Percentiles rank a stretch among this genome's conserved stretches.
Evolutionary conservation across 2,113 vertebrate species (phyloP).

Genomic region (Ctenomys sociabilis): DNA sequence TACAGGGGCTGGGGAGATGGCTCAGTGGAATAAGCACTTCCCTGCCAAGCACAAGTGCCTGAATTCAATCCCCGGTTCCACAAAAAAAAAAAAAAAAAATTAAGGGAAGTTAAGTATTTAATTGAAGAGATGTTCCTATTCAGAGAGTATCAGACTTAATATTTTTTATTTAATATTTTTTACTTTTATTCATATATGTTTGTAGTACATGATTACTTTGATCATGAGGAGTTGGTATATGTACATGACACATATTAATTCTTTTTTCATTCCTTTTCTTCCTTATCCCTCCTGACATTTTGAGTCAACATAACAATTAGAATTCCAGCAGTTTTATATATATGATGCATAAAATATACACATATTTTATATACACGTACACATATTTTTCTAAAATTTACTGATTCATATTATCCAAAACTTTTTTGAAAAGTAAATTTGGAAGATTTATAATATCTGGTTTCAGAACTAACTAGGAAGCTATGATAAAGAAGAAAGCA

Average conservation of each 20-base stretch:
- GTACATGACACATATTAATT: not conserved
- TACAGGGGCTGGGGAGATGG: no score
- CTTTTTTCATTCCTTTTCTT: not conserved
- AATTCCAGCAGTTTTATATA: not conserved
- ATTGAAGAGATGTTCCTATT: not conserved
- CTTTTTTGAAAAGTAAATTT: not conserved
- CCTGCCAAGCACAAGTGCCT: no score
- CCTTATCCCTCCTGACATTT: not conserved
- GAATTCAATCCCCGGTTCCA: no score
- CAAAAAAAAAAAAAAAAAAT: no score
- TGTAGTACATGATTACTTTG: not conserved
- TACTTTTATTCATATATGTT: not conserved
- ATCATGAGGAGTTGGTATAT: not conserved
- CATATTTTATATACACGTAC: not conserved
- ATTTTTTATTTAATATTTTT: not conserved
- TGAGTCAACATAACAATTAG: not conserved
- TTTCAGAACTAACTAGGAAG: not conserved
- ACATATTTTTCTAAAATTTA: not conserved
- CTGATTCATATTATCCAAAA: not conserved
- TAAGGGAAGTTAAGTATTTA: not conserved
- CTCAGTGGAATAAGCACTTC: no score
- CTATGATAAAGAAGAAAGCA: not conserved
- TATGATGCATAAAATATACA: not conserved
- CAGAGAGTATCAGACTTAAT: not conserved
- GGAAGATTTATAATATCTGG: not conserved